Evolutionary conservation across 2,113 vertebrate genomes (phyloP).

Genomic region (Rhinichthys klamathensis): DNA sequence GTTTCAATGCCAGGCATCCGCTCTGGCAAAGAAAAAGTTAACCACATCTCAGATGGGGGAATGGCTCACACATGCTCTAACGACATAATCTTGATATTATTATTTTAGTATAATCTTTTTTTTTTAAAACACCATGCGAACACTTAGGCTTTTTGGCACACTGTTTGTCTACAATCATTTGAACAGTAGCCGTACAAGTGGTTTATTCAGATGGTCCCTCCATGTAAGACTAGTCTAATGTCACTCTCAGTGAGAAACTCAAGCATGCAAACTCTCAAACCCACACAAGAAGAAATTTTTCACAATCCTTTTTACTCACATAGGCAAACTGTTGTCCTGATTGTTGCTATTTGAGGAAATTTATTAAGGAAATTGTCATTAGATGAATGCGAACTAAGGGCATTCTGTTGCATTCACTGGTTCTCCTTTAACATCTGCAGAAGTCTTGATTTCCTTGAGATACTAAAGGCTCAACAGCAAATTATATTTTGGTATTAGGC

Average conservation of each 20-base stretch:
- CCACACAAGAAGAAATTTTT: constrained; percentile 54
- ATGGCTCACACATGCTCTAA: constrained; percentile 9
- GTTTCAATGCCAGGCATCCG: constrained; percentile 57
- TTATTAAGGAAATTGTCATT: constrained; percentile 68
- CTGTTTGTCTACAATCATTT: background rate
- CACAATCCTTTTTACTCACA: constrained; percentile 85
- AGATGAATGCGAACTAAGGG: constrained; percentile 23
- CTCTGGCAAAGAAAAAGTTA: constrained; percentile 58
- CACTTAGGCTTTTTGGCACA: background rate
- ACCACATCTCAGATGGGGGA: constrained; percentile 56
- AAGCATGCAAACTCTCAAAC: constrained; percentile 45
- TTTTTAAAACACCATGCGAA: constrained; percentile 7
- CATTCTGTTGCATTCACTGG: constrained; percentile 36
- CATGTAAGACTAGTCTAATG: constrained; percentile 51
- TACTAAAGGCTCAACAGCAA: background rate
- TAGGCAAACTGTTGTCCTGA: constrained; percentile 87
- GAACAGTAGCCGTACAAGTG: background rate
- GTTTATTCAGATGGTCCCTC: constrained; percentile 31
- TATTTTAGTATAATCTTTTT: background rate
- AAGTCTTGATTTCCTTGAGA: constrained; percentile 1
- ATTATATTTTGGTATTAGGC: background rate
- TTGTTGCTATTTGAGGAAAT: constrained; percentile 72
- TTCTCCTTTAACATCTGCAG: background rate
- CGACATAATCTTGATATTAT: background rate
- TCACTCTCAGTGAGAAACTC: constrained; percentile 50